These are phyloP conservation scores for Oriolus oriolus DNA, from an alignment of 2,113 vertebrate species.

Conservation along the genomic window DNA sequence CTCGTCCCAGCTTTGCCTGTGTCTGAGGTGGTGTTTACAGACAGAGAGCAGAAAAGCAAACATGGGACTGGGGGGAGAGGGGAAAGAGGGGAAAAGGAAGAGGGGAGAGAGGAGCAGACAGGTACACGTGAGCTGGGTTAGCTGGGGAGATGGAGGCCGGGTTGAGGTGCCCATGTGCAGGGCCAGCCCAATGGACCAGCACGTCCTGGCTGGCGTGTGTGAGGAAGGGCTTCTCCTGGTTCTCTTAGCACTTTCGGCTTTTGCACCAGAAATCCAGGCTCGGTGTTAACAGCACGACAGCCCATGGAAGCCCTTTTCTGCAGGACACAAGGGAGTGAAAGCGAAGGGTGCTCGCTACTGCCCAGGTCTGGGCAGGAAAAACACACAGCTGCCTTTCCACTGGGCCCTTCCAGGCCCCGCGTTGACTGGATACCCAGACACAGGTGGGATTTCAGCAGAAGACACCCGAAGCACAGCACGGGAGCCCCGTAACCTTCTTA, in stretches of 20 bases:
- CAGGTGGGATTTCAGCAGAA: neutral
- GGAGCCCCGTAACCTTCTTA: neutral
- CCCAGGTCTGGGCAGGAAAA: neutral
- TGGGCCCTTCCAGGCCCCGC: neutral
- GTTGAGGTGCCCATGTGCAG: rapidly evolving
- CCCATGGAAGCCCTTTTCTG: neutral
- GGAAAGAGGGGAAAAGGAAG: neutral
- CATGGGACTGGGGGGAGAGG: neutral
- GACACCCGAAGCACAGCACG: neutral
- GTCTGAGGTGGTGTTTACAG: neutral
- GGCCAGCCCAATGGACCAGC: rapidly evolving
- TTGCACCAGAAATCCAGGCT: neutral
- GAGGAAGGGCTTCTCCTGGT: neutral
- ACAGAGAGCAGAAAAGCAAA: neutral
- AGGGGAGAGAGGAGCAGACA: neutral
- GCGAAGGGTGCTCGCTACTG: rapidly evolving
- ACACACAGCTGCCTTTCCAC: neutral
- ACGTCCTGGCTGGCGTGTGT: rapidly evolving
- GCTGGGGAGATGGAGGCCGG: rapidly evolving
- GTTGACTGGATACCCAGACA: neutral
- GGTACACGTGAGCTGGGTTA: too few species aligned
- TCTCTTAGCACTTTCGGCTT: neutral
- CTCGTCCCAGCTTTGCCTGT: neutral
- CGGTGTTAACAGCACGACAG: rapidly evolving
- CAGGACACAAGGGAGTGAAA: neutral